Percentiles rank a stretch among this genome's conserved stretches.
Evolutionary conservation across 2,888 invertebrate species (phyloP).

Genomic region (Schizaphis graminum): DNA sequence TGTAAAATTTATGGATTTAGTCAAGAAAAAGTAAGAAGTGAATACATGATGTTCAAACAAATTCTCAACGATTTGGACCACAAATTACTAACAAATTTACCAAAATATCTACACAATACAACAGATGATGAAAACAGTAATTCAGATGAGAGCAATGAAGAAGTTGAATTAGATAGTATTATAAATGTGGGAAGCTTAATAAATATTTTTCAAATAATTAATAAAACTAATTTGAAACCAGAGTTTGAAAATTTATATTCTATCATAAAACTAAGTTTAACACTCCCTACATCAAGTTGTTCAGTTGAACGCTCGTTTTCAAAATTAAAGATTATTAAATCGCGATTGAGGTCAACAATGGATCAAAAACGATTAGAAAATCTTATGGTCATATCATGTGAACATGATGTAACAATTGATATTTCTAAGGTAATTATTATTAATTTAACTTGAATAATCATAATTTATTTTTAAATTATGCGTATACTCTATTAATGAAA

Average conservation of each 20-base stretch:
- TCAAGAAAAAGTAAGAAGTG: not conserved
- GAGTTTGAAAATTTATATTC: constrained; percentile 26
- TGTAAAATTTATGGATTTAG: not conserved
- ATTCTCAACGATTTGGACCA: not conserved
- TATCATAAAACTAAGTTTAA: constrained; percentile 23
- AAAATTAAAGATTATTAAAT: constrained; percentile 40
- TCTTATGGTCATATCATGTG: constrained; percentile 13
- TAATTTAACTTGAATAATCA: constrained; percentile 8
- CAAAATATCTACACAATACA: not conserved
- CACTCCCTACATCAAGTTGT: constrained; percentile 16
- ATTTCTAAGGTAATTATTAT: constrained; percentile 24
- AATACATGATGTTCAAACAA: not conserved
- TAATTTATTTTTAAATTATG: not conserved
- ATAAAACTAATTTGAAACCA: constrained; percentile 25
- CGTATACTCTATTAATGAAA: not conserved
- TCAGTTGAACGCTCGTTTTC: constrained; percentile 37
- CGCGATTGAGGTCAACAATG: constrained; percentile 30
- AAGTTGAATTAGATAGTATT: constrained; percentile 16
- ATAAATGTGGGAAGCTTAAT: not conserved
- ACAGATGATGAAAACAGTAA: not conserved
- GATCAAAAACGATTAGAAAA: constrained; percentile 19
- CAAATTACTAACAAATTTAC: not conserved
- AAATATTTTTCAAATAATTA: constrained; percentile 17
- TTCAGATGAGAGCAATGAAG: not conserved
- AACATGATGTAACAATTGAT: constrained; percentile 4